These are phyloP conservation scores for Orthosia gracilis DNA, from an alignment of 2,888 invertebrate genomes.

Conservation along the genomic window DNA sequence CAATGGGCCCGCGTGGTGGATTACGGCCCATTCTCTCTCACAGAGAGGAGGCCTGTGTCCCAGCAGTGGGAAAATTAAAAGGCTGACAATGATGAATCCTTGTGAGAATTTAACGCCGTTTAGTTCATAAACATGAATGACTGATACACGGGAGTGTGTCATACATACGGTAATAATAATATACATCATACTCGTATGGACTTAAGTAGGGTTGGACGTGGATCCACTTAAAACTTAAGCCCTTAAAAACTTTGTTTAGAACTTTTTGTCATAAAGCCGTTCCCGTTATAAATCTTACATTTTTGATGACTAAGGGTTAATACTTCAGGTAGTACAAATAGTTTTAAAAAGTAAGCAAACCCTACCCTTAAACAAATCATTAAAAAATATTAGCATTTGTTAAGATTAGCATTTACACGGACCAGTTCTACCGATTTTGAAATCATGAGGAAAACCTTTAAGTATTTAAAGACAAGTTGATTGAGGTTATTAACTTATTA, in stretches of 20 bases:
- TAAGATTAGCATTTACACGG: too few species aligned
- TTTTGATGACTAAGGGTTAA: conserved; percentile 6
- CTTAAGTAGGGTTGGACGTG: background rate
- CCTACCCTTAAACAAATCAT: too few species aligned
- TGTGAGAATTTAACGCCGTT: conserved; percentile 8
- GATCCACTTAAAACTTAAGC: conserved; percentile 49
- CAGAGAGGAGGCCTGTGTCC: too few species aligned
- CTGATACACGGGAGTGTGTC: background rate
- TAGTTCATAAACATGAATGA: background rate
- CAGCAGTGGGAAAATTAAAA: too few species aligned
- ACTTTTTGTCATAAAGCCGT: conserved; percentile 6
- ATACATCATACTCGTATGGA: background rate
- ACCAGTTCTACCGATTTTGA: too few species aligned
- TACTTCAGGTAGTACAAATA: background rate
- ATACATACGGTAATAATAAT: background rate
- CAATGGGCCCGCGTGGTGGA: too few species aligned
- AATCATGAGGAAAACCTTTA: too few species aligned
- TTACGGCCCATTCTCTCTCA: too few species aligned
- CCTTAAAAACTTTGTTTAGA: conserved; percentile 32
- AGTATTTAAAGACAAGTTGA: too few species aligned
- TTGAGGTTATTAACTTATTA: too few species aligned
- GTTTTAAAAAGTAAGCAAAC: background rate
- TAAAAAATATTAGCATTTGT: too few species aligned
- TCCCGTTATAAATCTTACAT: background rate
- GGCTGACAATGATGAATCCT: too few species aligned